Conservation (phyloP, 2,888 invertebrate genomes). For the Troides helena region DNA sequence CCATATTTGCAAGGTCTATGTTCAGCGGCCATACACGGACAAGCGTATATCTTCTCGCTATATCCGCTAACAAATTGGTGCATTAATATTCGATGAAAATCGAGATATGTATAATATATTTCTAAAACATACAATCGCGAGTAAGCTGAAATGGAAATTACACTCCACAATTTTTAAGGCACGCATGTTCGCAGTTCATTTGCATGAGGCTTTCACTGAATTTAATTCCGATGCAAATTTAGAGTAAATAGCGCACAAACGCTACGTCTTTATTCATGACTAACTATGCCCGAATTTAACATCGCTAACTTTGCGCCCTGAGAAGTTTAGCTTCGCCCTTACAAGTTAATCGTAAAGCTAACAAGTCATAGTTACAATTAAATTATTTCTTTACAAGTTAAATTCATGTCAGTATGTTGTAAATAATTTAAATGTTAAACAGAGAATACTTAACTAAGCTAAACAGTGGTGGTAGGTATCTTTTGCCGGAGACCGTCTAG, state of each 20-base stretch:
- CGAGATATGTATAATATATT: background rate
- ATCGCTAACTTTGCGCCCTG: constrained; percentile 41
- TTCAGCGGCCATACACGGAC: too few species aligned
- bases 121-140: background rate
- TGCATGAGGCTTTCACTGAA: constrained; percentile 39
- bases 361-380: constrained; percentile 10
- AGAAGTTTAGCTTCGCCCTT: constrained; percentile 41
- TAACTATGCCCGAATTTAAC: constrained; percentile 34
- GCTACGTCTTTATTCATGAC: constrained; percentile 39
- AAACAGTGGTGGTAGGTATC: too few species aligned
- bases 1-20: too few species aligned
- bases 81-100: background rate
- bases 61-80: background rate
- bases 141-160: constrained; percentile 21
- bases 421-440: background rate
- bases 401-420: background rate
- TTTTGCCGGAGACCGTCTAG: too few species aligned
- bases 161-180: constrained; percentile 30
- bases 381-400: constrained; percentile 5
- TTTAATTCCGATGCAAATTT: constrained; percentile 58
- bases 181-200: constrained; percentile 34
- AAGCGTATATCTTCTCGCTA: background rate
- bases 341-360: constrained; percentile 16
- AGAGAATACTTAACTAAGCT: too few species aligned
- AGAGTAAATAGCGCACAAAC: constrained; percentile 40